Percentiles rank a stretch among this genome's conserved stretches.
Evolutionary conservation across 1,140 invertebrate species (phyloP).

Genomic region (Drosophila chauvacae): DNA sequence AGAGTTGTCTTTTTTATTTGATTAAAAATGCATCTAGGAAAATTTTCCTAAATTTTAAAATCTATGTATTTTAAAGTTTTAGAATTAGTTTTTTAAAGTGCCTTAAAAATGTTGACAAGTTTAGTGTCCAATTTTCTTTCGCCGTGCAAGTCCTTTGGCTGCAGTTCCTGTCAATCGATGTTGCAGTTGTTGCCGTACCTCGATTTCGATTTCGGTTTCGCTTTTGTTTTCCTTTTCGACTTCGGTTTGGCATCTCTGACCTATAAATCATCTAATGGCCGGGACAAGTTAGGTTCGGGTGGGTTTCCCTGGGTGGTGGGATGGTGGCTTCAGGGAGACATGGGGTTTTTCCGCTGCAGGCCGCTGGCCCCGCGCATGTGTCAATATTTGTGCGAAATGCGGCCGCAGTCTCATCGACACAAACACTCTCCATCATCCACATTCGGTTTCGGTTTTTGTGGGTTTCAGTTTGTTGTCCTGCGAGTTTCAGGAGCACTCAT

Average conservation of each 20-base stretch:
- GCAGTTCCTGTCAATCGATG: constrained; percentile 61
- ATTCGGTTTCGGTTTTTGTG: constrained; percentile 52
- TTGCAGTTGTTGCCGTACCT: constrained; percentile 65
- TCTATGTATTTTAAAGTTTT: too few species aligned
- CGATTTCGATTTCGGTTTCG: constrained; percentile 44
- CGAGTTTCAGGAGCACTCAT: constrained; percentile 42
- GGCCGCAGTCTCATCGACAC: constrained; percentile 73
- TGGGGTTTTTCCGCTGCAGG: constrained; percentile 6
- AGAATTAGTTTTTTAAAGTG: background rate
- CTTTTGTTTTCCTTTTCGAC: constrained; percentile 60
- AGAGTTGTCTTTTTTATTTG: too few species aligned
- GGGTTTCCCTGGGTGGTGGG: constrained; percentile 1
- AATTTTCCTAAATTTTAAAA: background rate
- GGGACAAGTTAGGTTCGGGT: constrained; percentile 53
- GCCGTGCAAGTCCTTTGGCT: background rate
- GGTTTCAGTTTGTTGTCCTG: constrained; percentile 43
- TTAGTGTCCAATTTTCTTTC: background rate
- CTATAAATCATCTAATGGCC: constrained; percentile 81
- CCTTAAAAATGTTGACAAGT: background rate
- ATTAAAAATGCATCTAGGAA: too few species aligned
- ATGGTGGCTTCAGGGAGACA: background rate
- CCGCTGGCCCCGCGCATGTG: constrained; percentile 55
- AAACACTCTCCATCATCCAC: constrained; percentile 72
- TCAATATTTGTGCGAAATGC: constrained; percentile 82
- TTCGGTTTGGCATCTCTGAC: constrained; percentile 63